Conservation (phyloP, 2,797 vertebrate species). For the Botia kubotai region DNA sequence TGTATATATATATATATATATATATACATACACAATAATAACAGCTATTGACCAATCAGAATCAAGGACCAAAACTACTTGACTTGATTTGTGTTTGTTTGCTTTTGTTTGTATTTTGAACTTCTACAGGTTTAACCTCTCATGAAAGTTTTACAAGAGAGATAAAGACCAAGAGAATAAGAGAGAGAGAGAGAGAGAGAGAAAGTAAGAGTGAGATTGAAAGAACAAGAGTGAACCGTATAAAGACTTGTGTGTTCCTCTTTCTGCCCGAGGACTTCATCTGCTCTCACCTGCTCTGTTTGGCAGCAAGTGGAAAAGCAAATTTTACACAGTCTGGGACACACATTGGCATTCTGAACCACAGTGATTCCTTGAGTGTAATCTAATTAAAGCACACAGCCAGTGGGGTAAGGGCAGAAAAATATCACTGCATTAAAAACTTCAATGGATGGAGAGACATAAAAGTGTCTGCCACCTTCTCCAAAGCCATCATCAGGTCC, state of each 20-base stretch:
- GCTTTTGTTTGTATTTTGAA: conserved; percentile 62
- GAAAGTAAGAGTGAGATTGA: conserved; percentile 47
- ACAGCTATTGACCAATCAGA: no score
- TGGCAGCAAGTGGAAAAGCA: conserved; percentile 71
- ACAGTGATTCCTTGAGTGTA: conserved; percentile 72
- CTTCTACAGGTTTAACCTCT: conserved; percentile 68
- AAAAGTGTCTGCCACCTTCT: conserved; percentile 72
- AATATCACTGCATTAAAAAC: conserved; percentile 74
- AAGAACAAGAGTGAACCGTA: conserved; percentile 34
- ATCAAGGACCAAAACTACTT: no score
- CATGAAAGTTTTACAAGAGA: conserved; percentile 49
- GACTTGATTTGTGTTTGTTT: no score
- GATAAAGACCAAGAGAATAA: conserved; percentile 37
- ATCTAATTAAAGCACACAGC: conserved; percentile 80
- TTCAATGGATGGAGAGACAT: conserved; percentile 76
- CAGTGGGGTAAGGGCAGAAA: conserved; percentile 67
- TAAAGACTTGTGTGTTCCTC: conserved; percentile 64
- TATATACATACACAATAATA: no score
- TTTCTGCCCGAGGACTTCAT: conserved; percentile 72
- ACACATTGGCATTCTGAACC: conserved; percentile 77
- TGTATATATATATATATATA: no score
- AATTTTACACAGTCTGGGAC: conserved; percentile 79
- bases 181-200: conserved; percentile 53
- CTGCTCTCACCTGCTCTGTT: conserved; percentile 76
- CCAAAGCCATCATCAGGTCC: conserved; percentile 66